These are phyloP conservation scores for Dissostichus mawsoni DNA, from an alignment of 2,113 vertebrate species.

Conservation along the genomic window DNA sequence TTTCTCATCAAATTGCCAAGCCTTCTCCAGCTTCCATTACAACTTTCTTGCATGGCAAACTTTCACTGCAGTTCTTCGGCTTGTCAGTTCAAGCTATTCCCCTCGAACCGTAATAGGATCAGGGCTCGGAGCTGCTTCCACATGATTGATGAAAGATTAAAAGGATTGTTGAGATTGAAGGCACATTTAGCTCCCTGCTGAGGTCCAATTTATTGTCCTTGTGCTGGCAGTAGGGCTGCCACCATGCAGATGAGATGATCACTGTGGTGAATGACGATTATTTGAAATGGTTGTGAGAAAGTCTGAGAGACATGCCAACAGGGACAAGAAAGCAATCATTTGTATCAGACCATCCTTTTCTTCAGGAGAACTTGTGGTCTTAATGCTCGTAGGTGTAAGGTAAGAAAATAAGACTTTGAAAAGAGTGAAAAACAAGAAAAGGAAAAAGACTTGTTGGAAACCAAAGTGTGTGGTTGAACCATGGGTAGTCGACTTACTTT, in stretches of 20 bases:
- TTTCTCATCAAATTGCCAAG: constrained; percentile 63
- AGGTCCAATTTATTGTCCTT: constrained; percentile 79
- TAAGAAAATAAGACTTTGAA: constrained; percentile 22
- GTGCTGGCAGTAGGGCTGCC: constrained; percentile 61
- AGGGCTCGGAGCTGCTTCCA: constrained; percentile 73
- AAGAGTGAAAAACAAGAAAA: neutral
- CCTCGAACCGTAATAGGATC: constrained; percentile 81
- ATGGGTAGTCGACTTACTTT: too few relatives aligned
- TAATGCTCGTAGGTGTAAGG: constrained; percentile 10
- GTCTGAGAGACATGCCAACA: constrained; percentile 50
- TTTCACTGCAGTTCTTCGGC: constrained; percentile 68
- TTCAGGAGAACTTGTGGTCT: constrained; percentile 39
- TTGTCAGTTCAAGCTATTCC: constrained; percentile 74
- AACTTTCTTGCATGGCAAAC: constrained; percentile 70
- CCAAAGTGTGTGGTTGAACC: too few relatives aligned
- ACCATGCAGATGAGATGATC: constrained; percentile 81
- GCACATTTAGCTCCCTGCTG: constrained; percentile 82
- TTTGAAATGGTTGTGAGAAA: constrained; percentile 57
- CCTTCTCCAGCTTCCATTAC: constrained; percentile 56
- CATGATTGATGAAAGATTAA: constrained; percentile 88
- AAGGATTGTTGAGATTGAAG: constrained; percentile 85
- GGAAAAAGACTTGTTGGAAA: neutral
- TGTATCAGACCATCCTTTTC: constrained; percentile 57
- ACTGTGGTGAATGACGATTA: constrained; percentile 65
- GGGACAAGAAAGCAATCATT: constrained; percentile 70